Conservation (phyloP, 1,140 invertebrate genomes). For the Chrysoperla carnea region DNA sequence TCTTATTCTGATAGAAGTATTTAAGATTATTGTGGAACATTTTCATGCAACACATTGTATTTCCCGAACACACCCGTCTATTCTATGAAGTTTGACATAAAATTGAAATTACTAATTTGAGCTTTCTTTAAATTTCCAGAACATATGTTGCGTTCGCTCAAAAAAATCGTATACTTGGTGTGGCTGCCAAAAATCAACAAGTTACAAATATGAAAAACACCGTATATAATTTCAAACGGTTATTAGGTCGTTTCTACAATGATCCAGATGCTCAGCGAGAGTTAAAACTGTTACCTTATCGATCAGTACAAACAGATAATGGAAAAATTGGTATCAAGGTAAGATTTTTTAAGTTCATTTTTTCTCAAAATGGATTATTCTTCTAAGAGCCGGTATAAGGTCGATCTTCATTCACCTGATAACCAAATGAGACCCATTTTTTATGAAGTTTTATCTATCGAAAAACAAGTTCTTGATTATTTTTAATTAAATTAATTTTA, state of each 20-base stretch:
- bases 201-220: slow-evolving; percentile 97
- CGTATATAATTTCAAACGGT: slow-evolving; percentile 79
- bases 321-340: slow-evolving; percentile 63
- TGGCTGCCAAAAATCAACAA: slow-evolving; percentile 91
- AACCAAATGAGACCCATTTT: too few species aligned
- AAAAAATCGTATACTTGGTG: slow-evolving; percentile 83
- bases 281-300: slow-evolving; percentile 55
- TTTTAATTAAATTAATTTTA: too few species aligned
- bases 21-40: too few species aligned
- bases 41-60: too few species aligned
- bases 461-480: too few species aligned
- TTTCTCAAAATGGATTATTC: not conserved
- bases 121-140: slow-evolving; percentile 34
- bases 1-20: too few species aligned
- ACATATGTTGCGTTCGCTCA: slow-evolving; percentile 89
- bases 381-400: slow-evolving; percentile 1
- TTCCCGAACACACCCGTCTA: too few species aligned
- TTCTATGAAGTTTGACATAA: too few species aligned
- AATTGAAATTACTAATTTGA: too few species aligned
- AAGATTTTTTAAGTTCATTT: slow-evolving; percentile 11
- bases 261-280: slow-evolving; percentile 78
- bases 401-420: too few species aligned
- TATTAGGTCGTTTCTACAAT: slow-evolving; percentile 71
- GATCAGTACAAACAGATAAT: slow-evolving; percentile 45
- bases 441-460: too few species aligned